These are phyloP conservation scores for Dendrolimus pini DNA, from an alignment of 2,888 invertebrate species.

Conservation along the genomic window DNA sequence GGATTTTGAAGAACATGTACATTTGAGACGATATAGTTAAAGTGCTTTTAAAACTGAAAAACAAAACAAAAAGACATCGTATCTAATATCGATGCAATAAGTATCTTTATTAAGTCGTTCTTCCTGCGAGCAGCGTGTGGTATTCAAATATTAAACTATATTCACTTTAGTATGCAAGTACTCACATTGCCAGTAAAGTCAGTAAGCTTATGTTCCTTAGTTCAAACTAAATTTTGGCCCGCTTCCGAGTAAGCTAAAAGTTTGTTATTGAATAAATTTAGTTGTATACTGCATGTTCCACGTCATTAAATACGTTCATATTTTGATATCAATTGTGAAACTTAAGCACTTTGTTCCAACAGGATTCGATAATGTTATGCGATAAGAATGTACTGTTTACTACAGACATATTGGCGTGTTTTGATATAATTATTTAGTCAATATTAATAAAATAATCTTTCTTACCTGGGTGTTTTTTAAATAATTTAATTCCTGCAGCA, in stretches of 20 bases:
- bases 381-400: not conserved
- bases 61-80: no score
- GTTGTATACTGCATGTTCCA: not conserved
- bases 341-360: not conserved
- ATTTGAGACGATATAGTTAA: no score
- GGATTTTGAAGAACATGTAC: no score
- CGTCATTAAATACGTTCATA: not conserved
- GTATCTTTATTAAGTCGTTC: no score
- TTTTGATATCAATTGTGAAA: not conserved
- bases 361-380: no score
- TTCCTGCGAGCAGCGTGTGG: no score
- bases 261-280: slow-evolving; percentile 7
- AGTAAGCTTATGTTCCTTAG: not conserved
- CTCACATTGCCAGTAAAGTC: not conserved
- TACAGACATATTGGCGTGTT: no score
- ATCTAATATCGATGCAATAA: no score
- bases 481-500: slow-evolving; percentile 27
- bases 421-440: no score
- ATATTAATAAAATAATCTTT: no score
- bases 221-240: slow-evolving; percentile 19
- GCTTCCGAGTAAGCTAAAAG: slow-evolving; percentile 17
- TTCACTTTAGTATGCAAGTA: not conserved
- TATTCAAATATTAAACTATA: not conserved
- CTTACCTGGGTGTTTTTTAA: slow-evolving; percentile 38
- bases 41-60: no score